Evolutionary conservation across 1,140 invertebrate genomes (phyloP).

Genomic region (Drosophila mayri): DNA sequence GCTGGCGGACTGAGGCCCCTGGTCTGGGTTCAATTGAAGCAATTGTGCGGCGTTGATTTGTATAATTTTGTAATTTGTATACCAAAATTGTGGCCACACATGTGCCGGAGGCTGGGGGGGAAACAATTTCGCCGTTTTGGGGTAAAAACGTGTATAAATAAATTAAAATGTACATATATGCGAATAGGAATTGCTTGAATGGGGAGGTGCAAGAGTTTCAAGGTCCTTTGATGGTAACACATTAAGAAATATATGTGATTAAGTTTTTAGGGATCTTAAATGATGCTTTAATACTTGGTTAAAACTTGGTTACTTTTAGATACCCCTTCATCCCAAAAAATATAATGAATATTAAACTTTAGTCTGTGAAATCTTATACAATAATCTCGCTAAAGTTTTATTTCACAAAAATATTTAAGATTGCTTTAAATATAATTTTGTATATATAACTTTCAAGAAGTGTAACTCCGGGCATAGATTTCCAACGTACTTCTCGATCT

Average conservation of each 20-base stretch:
- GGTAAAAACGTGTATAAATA: conserved; percentile 72
- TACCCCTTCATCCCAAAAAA: no score
- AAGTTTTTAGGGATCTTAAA: no score
- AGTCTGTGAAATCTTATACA: no score
- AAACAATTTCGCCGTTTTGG: conserved; percentile 54
- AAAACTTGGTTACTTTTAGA: no score
- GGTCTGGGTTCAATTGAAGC: conserved; percentile 75
- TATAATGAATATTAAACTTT: background rate
- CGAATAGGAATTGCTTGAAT: background rate
- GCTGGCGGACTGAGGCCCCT: conserved; percentile 8
- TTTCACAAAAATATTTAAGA: no score
- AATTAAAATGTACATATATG: conserved; percentile 70
- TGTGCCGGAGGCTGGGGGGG: conserved; percentile 47
- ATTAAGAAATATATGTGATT: no score
- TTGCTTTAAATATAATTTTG: no score
- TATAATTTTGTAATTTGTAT: conserved; percentile 84
- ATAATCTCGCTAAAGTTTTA: no score
- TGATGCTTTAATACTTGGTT: no score
- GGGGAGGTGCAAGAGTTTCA: conserved; percentile 30
- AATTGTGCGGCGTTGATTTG: conserved; percentile 81
- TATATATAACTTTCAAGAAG: background rate
- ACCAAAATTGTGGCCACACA: conserved; percentile 78
- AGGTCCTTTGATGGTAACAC: background rate
- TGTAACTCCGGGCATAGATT: background rate
- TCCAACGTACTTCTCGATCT: background rate